A percentile compares a stretch with the other conserved stretches of the same genome.
These are phyloP conservation scores for Cephalophus harveyi DNA, from an alignment of 2,113 vertebrate species.

Conservation along the genomic window DNA sequence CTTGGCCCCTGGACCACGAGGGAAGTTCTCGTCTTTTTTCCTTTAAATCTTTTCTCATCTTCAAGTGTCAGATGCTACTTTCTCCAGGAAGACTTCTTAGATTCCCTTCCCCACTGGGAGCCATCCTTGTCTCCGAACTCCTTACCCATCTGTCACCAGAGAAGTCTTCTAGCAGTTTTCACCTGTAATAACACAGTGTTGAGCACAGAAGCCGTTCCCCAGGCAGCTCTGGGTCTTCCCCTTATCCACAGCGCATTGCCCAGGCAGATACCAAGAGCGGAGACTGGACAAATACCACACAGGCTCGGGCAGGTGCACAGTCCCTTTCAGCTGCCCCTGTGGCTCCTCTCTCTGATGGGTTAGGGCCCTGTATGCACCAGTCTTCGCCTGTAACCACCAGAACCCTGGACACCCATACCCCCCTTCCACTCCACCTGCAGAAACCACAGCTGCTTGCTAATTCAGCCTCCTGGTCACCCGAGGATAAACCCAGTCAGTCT, in stretches of 20 bases:
- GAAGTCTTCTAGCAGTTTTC: neutral
- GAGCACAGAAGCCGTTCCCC: neutral
- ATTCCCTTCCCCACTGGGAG: neutral
- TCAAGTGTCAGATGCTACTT: neutral
- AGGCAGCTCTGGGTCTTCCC: neutral
- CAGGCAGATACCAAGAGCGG: neutral
- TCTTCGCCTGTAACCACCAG: neutral
- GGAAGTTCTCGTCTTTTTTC: neutral
- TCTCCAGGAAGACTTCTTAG: neutral
- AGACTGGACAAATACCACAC: neutral
- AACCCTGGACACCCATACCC: neutral
- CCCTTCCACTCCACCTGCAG: neutral
- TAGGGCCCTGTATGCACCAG: neutral
- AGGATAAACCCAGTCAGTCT: neutral
- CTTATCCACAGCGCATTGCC: neutral
- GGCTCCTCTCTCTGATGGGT: neutral
- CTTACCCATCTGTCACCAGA: neutral
- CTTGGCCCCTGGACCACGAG: neutral
- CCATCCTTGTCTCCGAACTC: neutral
- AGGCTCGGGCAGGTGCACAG: neutral
- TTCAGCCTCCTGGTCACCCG: neutral
- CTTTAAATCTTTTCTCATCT: neutral
- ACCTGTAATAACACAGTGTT: neutral
- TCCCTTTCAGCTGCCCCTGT: neutral
- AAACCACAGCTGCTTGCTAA: neutral